Percentiles rank a stretch among this genome's conserved stretches.
These are phyloP conservation scores for Escarpia spicata DNA, from an alignment of 2,888 invertebrate species.

Conservation along the genomic window DNA sequence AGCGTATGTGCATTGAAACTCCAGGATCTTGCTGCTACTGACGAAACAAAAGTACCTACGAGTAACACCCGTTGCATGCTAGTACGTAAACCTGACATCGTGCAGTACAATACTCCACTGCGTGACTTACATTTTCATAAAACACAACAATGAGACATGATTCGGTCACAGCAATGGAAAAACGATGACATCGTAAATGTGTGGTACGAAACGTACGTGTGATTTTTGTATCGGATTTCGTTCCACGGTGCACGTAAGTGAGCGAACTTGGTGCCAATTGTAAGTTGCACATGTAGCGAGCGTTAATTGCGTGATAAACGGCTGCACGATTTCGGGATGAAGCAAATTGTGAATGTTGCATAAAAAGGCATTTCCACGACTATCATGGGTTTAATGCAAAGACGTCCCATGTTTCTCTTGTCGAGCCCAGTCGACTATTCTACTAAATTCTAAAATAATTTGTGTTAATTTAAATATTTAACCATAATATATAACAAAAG, in stretches of 20 bases:
- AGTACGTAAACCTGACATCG: background rate
- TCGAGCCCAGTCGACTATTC: background rate
- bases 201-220: background rate
- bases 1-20: background rate
- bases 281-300: background rate
- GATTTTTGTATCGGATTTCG: background rate
- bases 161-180: background rate
- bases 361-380: background rate
- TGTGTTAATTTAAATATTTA: background rate
- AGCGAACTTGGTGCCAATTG: background rate
- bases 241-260: background rate
- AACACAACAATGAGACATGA: too few relatives aligned
- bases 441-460: background rate
- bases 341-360: background rate
- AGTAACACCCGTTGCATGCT: background rate
- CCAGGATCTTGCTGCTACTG: background rate
- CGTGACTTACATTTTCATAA: background rate
- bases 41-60: too few relatives aligned
- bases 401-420: conserved; percentile 10
- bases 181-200: background rate
- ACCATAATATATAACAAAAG: background rate
- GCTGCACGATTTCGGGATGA: conserved; percentile 16
- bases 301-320: background rate
- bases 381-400: background rate
- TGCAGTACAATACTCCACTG: background rate